Evolutionary conservation across 2,113 vertebrate species (phyloP).

Genomic region (Mustela lutreola): DNA sequence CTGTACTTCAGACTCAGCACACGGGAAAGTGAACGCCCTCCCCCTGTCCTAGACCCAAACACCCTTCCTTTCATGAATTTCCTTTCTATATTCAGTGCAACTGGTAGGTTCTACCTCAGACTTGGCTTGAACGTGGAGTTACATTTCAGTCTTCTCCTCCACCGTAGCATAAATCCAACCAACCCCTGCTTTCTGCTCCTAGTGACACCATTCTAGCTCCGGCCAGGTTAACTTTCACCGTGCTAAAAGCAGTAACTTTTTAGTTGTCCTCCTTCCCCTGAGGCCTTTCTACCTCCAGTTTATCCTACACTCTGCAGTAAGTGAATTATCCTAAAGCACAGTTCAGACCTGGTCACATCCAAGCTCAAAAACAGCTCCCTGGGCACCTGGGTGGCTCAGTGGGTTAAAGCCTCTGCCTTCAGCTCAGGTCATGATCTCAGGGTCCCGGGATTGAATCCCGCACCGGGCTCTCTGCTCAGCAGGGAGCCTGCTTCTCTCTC

Average conservation of each 20-base stretch:
- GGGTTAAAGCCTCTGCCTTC: too few species aligned
- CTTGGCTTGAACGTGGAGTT: background rate
- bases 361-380: background rate
- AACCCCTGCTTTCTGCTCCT: background rate
- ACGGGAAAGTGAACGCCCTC: background rate
- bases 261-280: constrained; percentile 1
- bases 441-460: too few species aligned
- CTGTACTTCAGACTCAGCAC: background rate
- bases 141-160: background rate
- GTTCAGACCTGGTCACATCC: background rate
- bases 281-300: background rate
- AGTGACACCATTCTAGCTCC: background rate
- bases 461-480: too few species aligned
- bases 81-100: background rate
- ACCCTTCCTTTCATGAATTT: background rate
- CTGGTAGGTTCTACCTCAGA: background rate
- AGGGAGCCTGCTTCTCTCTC: too few species aligned
- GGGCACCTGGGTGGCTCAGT: too few species aligned
- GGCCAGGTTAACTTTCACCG: background rate
- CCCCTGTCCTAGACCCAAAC: background rate
- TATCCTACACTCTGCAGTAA: constrained; percentile 18
- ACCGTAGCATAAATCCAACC: background rate
- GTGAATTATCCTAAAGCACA: constrained; percentile 25
- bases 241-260: background rate
- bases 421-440: too few species aligned